A percentile compares a stretch with the other conserved stretches of the same genome.
phyloP scores from a whole-genome alignment of 23 tunicate genomes.

The Phallusia fumigata region DNA sequence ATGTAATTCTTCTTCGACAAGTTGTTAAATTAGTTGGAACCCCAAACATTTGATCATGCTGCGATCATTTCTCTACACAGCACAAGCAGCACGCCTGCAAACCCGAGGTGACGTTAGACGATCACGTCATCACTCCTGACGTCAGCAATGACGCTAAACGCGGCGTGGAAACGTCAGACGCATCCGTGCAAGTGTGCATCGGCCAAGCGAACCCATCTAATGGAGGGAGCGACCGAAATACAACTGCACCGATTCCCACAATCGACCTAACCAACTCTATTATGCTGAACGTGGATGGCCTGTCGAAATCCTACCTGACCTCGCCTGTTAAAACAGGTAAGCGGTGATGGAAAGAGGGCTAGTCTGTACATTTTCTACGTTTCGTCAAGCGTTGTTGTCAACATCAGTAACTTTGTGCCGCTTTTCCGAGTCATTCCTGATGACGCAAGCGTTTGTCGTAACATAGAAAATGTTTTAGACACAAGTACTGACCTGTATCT shows the following conservation, averaged over 20 bases:
- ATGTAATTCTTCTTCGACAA: too few relatives aligned
- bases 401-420: too few relatives aligned
- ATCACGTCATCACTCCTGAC: conserved; percentile 13
- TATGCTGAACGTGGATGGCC: background rate
- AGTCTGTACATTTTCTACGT: too few relatives aligned
- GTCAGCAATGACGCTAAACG: conserved; percentile 18
- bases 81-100: conserved; percentile 12
- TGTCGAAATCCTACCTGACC: background rate
- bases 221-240: too few relatives aligned
- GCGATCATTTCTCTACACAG: background rate
- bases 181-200: background rate
- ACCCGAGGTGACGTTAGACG: conserved; percentile 15
- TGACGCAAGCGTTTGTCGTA: too few relatives aligned
- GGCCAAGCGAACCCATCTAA: background rate
- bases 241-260: background rate
- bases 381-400: too few relatives aligned
- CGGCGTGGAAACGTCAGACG: conserved; percentile 2
- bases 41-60: too few relatives aligned
- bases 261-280: background rate
- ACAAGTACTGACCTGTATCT: too few relatives aligned
- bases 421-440: too few relatives aligned
- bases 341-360: too few relatives aligned
- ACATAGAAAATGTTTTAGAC: too few relatives aligned
- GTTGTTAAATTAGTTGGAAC: too few relatives aligned
- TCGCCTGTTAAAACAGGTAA: conserved; percentile 1